Base-by-base conservation (phyloP, 53 echinoderm and acorn worm species). In the Arbacia lixula region DNA sequence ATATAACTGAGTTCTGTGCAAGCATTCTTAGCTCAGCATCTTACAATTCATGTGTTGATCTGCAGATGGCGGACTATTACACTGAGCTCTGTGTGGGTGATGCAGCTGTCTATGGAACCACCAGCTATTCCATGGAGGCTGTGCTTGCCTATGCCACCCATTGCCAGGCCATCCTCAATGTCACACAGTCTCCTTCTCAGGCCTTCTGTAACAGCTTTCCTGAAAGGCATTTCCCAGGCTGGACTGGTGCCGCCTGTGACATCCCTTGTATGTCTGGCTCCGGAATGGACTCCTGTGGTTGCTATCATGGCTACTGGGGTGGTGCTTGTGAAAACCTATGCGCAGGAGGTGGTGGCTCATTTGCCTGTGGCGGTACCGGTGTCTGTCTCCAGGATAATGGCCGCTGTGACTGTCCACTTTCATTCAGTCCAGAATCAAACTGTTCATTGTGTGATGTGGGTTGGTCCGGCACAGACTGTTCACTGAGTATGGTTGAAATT, bases 241-340 rank as follows among this genome's bases (percentile, higher is more conserved):
- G 95, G 95, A 92, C 87, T 55, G 95, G 95, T n/a, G 35, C 53
- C 14, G 16, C 66, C 17, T 95, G 95, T 52, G 53, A 78, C 40
- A 83, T 84, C 11, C 60, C 67, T 3, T 95, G 95, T 31, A 12
- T 86, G 19, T 95, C 95, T 8, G 90, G 95, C 27, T 85, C 82
- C 21, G 66, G 78, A 30, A 42, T 49, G 40, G 30, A 81, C 24
- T 60, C 46, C 26, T 95, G 95, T 65, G 30, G 72, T 19, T 95
- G 95, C 76, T 87, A 76, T 67, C 38, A 60, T 26, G 95, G 95
- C 19, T 95, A 87, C 86, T 92, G 76, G 90, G 95, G 92, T 34
- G 42, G 26, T 29, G 52, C 83, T 6, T 95, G 95, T 61, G 53
- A 76, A 53, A 29, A 52, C 35, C 86, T 87, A 38, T 95, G 95